phyloP scores from a whole-genome alignment of 2,797 vertebrate genomes.

The Myripristis jacobus region DNA sequence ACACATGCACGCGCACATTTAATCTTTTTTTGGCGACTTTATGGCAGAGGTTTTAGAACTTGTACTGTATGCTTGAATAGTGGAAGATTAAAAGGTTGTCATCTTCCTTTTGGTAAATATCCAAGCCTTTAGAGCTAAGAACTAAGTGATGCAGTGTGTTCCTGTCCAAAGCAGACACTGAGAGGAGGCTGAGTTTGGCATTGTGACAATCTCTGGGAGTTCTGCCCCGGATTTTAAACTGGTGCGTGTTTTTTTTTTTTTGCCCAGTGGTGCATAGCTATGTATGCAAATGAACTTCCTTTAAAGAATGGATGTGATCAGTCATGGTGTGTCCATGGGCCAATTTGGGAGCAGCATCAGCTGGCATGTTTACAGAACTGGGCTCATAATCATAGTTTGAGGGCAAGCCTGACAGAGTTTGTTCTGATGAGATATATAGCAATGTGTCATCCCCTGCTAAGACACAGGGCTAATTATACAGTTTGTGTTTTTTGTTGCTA shows the following conservation, averaged over 20 bases:
- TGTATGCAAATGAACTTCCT: conserved; percentile 24
- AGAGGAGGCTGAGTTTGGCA: neutral
- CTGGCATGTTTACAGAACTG: conserved; percentile 46
- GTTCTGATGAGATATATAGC: conserved; percentile 47
- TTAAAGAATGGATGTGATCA: conserved; percentile 33
- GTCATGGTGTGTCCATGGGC: conserved; percentile 40
- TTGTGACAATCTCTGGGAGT: neutral
- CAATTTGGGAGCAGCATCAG: conserved; percentile 52
- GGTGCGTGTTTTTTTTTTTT: neutral
- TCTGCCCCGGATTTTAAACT: neutral
- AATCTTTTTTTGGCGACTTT: neutral
- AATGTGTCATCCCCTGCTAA: conserved; percentile 14
- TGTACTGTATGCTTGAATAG: conserved; percentile 10
- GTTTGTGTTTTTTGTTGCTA: conserved; percentile 44
- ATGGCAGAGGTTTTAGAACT: conserved; percentile 26
- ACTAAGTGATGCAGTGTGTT: neutral
- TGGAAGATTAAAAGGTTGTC: conserved; percentile 34
- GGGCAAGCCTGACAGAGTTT: conserved; percentile 50
- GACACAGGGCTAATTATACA: neutral
- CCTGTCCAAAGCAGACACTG: neutral
- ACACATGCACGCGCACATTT: conserved; percentile 18
- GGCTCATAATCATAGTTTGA: conserved; percentile 59
- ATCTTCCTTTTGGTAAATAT: conserved; percentile 34
- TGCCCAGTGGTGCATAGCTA: neutral
- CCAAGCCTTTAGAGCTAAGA: conserved; percentile 10